Conservation (phyloP, 2,113 vertebrate genomes). For the Thunnus thynnus region DNA sequence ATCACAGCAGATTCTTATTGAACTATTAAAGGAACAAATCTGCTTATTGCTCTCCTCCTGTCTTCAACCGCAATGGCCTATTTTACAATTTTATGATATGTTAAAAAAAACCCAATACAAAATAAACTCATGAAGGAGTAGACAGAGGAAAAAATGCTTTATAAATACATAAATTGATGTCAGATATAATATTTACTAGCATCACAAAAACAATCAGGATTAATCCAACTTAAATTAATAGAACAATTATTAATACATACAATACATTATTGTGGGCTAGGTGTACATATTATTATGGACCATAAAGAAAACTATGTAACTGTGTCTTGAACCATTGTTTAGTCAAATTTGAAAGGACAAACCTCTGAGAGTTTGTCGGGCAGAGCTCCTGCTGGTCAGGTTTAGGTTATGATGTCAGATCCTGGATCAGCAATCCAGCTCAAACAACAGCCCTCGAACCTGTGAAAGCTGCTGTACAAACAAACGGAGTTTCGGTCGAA, state of each 20-base stretch:
- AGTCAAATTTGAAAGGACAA: neutral
- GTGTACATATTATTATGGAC: neutral
- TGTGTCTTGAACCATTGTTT: too few relatives aligned
- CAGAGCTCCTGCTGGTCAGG: conserved; percentile 18
- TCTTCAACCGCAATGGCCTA: neutral
- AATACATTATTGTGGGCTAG: too few relatives aligned
- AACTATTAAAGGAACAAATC: neutral
- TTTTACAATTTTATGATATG: neutral
- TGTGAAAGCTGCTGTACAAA: conserved; percentile 50
- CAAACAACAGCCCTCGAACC: conserved; percentile 1
- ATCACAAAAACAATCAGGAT: too few relatives aligned
- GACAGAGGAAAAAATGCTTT: neutral
- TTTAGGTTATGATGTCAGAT: conserved; percentile 10
- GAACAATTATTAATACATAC: too few relatives aligned
- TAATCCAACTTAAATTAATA: too few relatives aligned
- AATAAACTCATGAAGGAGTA: neutral
- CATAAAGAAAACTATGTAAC: neutral
- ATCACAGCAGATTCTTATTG: conserved; percentile 21
- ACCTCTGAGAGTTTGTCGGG: neutral
- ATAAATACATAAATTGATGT: neutral
- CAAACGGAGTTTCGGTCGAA: conserved; percentile 35
- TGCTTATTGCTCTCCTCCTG: neutral
- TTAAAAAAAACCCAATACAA: neutral
- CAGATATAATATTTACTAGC: too few relatives aligned
- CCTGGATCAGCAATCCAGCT: conserved; percentile 25